Base-by-base conservation (phyloP, 2,888 invertebrate species). In the Chrysolina oricalcia region DNA sequence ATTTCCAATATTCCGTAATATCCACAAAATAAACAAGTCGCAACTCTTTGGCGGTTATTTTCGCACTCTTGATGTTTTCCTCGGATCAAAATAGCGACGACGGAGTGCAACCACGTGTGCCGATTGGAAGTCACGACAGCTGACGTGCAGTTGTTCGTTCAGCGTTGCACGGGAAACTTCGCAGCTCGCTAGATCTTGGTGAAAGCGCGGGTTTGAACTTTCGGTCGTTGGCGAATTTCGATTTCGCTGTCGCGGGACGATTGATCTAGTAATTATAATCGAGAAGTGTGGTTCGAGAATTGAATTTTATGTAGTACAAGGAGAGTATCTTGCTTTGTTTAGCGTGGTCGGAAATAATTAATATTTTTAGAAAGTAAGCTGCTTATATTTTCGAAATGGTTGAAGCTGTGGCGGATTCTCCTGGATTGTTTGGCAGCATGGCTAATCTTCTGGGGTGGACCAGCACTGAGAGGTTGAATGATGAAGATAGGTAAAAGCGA, bases 401-500 rank as follows among this genome's bases (percentile, higher is more conserved):
- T 15, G 81, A 81, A 70, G 77, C 80, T 15, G 75, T 80, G 41
- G 75, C 80, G 6, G 84, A 85, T 68, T 80, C 85, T 65, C 81
- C 85, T 13, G 82, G 81, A 35, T 80, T 87, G 59, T 82, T 87
- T 70, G 83, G 81, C 9, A 86, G 82, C 74, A 82, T 87, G 56
- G 85, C 85, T 64, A 86, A 82, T 81, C 84, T 83, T 75, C 82
- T 84, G 77, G 87, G 84, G 19, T 84, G 85, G 81, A 82, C 75
- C 35, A 79, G 80, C 10, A 72, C 81, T 8, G 83, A 83, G 66
- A 77, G 78, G 43, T 76, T 80, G 40, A 56, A 73, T 27, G 83
- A 85, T 72, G 86, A 87, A 69, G 86, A 86, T 74, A 86, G 86
- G 87, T 87, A 86, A 41, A 50, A 13, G 13, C 8, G 23, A 13